These are phyloP conservation scores for Antheraea mylitta DNA, from an alignment of 1,140 invertebrate genomes.

Conservation along the genomic window DNA sequence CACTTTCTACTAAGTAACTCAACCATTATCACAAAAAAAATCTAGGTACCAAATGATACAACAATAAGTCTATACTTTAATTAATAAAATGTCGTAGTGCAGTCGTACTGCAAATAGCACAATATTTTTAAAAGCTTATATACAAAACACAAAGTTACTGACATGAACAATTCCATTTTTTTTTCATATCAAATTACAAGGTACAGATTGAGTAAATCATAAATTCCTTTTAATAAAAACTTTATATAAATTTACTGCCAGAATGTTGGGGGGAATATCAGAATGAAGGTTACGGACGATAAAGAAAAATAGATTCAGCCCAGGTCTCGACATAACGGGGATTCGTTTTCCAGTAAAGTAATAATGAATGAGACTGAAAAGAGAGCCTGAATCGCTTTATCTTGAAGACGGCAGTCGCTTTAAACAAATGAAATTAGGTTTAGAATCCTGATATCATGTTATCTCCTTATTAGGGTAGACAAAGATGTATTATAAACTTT, in stretches of 20 bases:
- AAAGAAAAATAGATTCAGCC: background rate
- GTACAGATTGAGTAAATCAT: background rate
- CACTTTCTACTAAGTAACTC: no score
- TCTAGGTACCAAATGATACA: no score
- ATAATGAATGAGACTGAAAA: background rate
- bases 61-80: no score
- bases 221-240: constrained; percentile 2
- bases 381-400: background rate
- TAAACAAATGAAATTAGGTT: background rate
- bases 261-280: background rate
- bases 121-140: no score
- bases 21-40: no score
- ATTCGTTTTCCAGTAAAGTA: background rate
- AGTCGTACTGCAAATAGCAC: no score
- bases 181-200: no score
- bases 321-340: background rate
- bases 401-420: background rate
- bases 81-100: no score
- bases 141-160: no score
- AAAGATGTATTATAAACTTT: background rate
- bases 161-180: no score
- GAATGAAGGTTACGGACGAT: background rate
- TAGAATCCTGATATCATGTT: background rate
- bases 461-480: background rate
- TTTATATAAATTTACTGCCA: background rate